Evolutionary conservation across 1,140 invertebrate genomes (phyloP).

Genomic region (Plutomurus gul): DNA sequence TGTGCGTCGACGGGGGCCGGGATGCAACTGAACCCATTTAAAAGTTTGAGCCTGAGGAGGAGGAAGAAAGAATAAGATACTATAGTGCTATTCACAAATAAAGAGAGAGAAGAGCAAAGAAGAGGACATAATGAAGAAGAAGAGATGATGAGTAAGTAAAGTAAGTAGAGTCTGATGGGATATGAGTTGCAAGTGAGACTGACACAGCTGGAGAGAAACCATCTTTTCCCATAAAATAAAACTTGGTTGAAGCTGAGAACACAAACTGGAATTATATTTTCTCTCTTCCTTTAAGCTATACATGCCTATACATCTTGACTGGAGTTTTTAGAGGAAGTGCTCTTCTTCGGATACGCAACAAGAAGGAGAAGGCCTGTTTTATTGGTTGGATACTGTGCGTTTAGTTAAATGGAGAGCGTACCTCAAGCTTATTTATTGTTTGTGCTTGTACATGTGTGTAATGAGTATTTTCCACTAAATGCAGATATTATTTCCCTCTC

Average conservation of each 20-base stretch:
- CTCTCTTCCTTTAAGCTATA: constrained; percentile 18
- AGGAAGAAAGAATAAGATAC: background rate
- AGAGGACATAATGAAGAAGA: no score
- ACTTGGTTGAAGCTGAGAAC: background rate
- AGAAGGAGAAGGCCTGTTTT: no score
- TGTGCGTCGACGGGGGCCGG: no score
- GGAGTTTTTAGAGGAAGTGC: no score
- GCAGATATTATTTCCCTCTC: background rate
- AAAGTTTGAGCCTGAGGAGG: background rate
- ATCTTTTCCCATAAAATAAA: constrained; percentile 28
- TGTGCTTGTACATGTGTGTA: constrained; percentile 23
- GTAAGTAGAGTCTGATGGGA: background rate
- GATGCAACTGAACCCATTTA: no score
- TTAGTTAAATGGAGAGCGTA: background rate
- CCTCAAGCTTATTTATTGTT: constrained; percentile 7
- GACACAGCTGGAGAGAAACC: constrained; percentile 24
- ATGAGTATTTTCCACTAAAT: constrained; percentile 25
- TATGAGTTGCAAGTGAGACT: constrained; percentile 3
- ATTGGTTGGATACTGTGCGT: no score
- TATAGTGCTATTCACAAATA: background rate
- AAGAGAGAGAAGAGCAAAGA: background rate
- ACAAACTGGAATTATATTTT: background rate
- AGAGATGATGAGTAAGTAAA: constrained; percentile 10
- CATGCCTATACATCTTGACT: constrained; percentile 6
- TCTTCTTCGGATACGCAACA: no score